phyloP scores from a whole-genome alignment of 2,888 invertebrate genomes.

The Scaptomyza caliginosa region DNA sequence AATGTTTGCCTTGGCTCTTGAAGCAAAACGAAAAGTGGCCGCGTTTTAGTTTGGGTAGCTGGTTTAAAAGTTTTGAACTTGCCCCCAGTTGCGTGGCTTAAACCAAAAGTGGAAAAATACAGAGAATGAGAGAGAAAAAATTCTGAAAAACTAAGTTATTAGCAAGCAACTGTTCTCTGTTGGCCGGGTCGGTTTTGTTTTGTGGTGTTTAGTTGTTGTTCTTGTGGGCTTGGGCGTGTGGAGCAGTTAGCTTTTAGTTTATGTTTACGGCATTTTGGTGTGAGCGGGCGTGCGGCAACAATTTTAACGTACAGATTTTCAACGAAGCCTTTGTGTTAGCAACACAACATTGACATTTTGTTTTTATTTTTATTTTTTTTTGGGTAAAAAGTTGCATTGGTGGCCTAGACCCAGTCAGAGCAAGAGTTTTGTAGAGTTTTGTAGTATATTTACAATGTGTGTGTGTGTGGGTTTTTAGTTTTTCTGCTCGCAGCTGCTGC shows the following conservation, averaged over 20 bases:
- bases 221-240: constrained; percentile 21
- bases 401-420: constrained; percentile 24
- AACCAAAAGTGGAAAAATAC: not conserved
- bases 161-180: constrained; percentile 56
- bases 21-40: constrained; percentile 39
- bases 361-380: not conserved
- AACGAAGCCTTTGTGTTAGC: constrained; percentile 7
- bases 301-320: constrained; percentile 41
- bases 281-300: constrained; percentile 57
- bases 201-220: constrained; percentile 33
- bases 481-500: constrained; percentile 34
- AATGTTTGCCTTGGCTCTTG: constrained; percentile 30
- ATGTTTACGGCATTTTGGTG: constrained; percentile 57
- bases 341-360: constrained; percentile 49
- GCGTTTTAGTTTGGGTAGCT: constrained; percentile 7
- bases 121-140: not conserved
- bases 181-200: constrained; percentile 12
- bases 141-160: constrained; percentile 60
- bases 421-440: not conserved
- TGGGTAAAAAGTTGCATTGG: constrained; percentile 1
- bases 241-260: constrained; percentile 44
- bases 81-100: constrained; percentile 39
- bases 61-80: constrained; percentile 59
- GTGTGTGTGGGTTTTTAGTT: constrained; percentile 12
- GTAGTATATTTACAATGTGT: constrained; percentile 4